Conservation (phyloP, 2,888 invertebrate species). For the Agrochola lota region DNA sequence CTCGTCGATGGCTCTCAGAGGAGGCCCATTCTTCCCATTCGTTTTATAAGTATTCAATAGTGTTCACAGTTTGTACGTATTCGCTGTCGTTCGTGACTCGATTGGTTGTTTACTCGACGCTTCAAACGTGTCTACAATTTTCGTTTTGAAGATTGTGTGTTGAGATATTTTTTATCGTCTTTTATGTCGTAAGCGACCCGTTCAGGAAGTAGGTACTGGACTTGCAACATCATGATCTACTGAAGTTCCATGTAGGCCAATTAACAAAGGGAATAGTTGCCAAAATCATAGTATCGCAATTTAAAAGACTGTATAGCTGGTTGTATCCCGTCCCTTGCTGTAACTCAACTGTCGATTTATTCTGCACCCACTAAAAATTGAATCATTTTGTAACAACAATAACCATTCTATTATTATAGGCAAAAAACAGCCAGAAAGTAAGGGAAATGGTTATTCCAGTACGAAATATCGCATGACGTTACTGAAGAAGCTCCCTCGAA, state of each 20-base stretch:
- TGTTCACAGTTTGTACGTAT: conserved; percentile 77
- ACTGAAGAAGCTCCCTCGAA: conserved; percentile 22
- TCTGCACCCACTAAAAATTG: background rate
- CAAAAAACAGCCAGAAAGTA: conserved; percentile 1
- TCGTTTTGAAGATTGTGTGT: conserved; percentile 34
- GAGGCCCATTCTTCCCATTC: conserved; percentile 78
- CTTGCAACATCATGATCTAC: background rate
- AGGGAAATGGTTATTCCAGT: conserved; percentile 22
- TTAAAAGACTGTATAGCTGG: background rate
- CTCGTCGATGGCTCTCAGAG: conserved; percentile 79
- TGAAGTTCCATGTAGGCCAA: background rate
- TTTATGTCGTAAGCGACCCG: conserved; percentile 1
- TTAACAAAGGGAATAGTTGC: background rate
- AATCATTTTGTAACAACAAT: background rate
- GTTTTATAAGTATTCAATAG: conserved; percentile 82
- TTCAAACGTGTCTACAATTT: conserved; percentile 49
- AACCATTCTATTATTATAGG: background rate
- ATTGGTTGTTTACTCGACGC: conserved; percentile 62
- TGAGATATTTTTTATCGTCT: conserved; percentile 26
- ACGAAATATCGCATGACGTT: conserved; percentile 26
- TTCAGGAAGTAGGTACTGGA: background rate
- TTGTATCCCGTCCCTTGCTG: background rate
- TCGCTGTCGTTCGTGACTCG: conserved; percentile 61
- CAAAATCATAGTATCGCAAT: background rate
- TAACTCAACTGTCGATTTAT: background rate